Percentiles rank a stretch among this genome's conserved stretches.
These are phyloP conservation scores for Anagrus nilaparvatae DNA, from an alignment of 1,140 invertebrate species.

Conservation along the genomic window DNA sequence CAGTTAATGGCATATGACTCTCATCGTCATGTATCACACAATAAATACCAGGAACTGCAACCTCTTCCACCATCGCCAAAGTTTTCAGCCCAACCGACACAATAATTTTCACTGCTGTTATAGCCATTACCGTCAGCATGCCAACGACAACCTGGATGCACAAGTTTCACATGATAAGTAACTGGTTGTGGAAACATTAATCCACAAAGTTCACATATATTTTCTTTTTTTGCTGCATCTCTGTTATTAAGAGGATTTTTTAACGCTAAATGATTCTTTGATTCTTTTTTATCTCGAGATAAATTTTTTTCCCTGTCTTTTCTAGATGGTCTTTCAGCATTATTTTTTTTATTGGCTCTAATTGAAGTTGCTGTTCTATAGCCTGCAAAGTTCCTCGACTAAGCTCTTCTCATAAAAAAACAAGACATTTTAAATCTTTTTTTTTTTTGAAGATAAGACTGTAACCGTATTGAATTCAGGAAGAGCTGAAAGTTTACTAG, in stretches of 20 bases:
- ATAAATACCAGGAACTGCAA: constrained; percentile 80
- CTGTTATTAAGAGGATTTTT: too few relatives aligned
- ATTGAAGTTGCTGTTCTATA: constrained; percentile 51
- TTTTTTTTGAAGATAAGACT: constrained; percentile 71
- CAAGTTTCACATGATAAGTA: constrained; percentile 81
- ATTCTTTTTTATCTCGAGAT: constrained; percentile 55
- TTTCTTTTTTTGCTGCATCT: too few relatives aligned
- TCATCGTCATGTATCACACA: constrained; percentile 83
- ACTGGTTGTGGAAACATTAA: constrained; percentile 66
- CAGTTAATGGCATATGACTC: too few relatives aligned
- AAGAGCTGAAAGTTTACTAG: constrained; percentile 25
- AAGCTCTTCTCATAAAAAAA: constrained; percentile 81
- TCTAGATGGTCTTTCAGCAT: too few relatives aligned
- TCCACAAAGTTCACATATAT: constrained; percentile 80
- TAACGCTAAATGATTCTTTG: too few relatives aligned
- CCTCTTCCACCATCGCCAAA: constrained; percentile 83
- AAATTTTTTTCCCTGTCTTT: too few relatives aligned
- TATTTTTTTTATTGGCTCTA: too few relatives aligned
- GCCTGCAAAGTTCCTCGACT: constrained; percentile 57
- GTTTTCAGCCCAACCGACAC: constrained; percentile 75
- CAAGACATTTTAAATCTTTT: constrained; percentile 71
- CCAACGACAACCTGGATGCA: constrained; percentile 82
- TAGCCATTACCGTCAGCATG: constrained; percentile 77
- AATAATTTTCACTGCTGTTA: constrained; percentile 73
- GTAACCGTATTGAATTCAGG: constrained; percentile 50